A percentile compares a stretch with the other conserved stretches of the same genome.
These are phyloP conservation scores for Avahi laniger DNA, from an alignment of 2,797 vertebrate species.

Conservation along the genomic window DNA sequence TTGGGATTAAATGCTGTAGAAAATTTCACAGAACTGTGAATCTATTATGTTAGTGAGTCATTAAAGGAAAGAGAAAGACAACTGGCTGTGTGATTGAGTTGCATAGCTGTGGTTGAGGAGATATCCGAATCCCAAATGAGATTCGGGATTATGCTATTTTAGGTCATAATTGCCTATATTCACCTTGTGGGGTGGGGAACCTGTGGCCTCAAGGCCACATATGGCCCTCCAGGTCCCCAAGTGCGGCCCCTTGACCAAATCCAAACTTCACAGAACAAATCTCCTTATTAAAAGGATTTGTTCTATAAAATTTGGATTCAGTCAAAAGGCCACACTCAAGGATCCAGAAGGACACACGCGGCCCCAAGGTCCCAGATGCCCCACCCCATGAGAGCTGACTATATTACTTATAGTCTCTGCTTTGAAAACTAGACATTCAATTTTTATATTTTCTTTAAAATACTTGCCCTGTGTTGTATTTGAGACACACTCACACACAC, in stretches of 20 bases:
- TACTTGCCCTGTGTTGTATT: neutral
- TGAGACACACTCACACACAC: neutral
- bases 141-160: neutral
- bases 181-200: too few relatives aligned
- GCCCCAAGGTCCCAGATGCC: too few relatives aligned
- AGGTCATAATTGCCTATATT: neutral
- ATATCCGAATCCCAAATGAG: neutral
- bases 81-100: neutral
- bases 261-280: too few relatives aligned
- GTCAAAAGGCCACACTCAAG: too few relatives aligned
- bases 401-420: neutral
- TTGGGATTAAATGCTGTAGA: conserved; percentile 91
- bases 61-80: conserved; percentile 19
- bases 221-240: too few relatives aligned
- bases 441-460: conserved; percentile 44
- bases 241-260: too few relatives aligned
- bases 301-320: too few relatives aligned
- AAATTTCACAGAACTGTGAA: conserved; percentile 56
- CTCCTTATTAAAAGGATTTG: too few relatives aligned
- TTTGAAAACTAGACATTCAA: conserved; percentile 37
- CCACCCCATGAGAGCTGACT: neutral
- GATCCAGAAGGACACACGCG: too few relatives aligned
- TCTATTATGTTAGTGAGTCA: conserved; percentile 19
- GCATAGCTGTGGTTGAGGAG: neutral
- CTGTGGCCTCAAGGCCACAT: too few relatives aligned